A percentile compares a stretch with the other conserved stretches of the same genome.
phyloP scores from a whole-genome alignment of 2,113 vertebrate species.

The Plotosus lineatus region DNA sequence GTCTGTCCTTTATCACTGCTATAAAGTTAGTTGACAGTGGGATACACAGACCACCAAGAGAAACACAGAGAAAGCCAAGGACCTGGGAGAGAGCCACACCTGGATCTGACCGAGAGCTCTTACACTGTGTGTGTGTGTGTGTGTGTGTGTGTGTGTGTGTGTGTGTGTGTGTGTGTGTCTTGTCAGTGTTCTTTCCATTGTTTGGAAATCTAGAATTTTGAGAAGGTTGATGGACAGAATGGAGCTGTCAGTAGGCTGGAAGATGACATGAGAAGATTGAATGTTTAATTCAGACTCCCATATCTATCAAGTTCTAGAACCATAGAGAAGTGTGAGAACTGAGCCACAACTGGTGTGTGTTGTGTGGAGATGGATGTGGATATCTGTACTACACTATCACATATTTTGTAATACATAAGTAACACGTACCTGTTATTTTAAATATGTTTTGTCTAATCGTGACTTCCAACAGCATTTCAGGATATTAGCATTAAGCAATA shows the following conservation, averaged over 20 bases:
- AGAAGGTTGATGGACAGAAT: not conserved
- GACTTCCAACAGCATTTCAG: too few species aligned
- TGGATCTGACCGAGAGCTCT: constrained; percentile 81
- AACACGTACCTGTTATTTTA: too few species aligned
- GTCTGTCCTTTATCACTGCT: constrained; percentile 67
- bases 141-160: constrained; percentile 20
- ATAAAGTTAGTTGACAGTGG: constrained; percentile 65
- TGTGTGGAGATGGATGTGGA: too few species aligned
- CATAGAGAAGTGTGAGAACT: too few species aligned
- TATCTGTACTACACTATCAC: too few species aligned
- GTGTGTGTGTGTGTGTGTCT: not conserved
- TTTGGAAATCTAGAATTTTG: not conserved
- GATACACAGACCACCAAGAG: constrained; percentile 76
- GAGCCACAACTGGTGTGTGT: too few species aligned
- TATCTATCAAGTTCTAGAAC: too few species aligned
- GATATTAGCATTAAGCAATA: too few species aligned
- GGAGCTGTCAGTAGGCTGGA: not conserved
- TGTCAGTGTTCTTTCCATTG: constrained; percentile 8
- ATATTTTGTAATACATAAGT: too few species aligned
- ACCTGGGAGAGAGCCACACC: constrained; percentile 72
- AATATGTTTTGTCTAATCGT: not conserved
- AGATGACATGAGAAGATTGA: not conserved
- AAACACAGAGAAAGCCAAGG: constrained; percentile 80
- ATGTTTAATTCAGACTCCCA: not conserved
- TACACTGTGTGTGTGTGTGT: constrained; percentile 59